phyloP scores from a whole-genome alignment of 2,113 vertebrate genomes.

The Cyphomyrus discorhynchus region DNA sequence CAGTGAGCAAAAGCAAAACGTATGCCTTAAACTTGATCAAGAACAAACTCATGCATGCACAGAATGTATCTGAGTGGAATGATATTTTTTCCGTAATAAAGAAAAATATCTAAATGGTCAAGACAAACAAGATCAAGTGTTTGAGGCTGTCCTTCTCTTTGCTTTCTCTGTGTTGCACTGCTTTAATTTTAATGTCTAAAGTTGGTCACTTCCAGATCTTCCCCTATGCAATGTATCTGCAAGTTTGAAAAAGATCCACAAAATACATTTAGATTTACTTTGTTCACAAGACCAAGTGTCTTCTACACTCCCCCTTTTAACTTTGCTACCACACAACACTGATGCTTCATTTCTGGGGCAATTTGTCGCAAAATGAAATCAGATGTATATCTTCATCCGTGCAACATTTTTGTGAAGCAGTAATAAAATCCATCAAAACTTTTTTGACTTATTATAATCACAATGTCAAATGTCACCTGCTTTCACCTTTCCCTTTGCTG shows the following conservation, averaged over 20 bases:
- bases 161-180: background rate
- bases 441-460: background rate
- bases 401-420: background rate
- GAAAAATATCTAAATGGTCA: background rate
- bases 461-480: background rate
- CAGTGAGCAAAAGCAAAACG: background rate
- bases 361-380: background rate
- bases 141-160: background rate
- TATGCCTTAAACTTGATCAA: constrained; percentile 13
- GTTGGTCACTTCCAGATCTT: background rate
- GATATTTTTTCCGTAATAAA: background rate
- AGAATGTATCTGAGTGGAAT: background rate
- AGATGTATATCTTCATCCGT: background rate
- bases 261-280: background rate
- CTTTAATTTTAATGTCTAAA: background rate
- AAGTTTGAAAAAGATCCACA: background rate
- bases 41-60: background rate
- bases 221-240: background rate
- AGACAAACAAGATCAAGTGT: background rate
- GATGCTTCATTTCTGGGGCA: background rate
- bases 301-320: background rate
- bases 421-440: background rate
- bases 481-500: background rate
- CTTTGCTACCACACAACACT: background rate
- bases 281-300: background rate